These are phyloP conservation scores for Epizoanthus ramosus DNA, from an alignment of 92 coral and sea anemone species.

Conservation along the genomic window DNA sequence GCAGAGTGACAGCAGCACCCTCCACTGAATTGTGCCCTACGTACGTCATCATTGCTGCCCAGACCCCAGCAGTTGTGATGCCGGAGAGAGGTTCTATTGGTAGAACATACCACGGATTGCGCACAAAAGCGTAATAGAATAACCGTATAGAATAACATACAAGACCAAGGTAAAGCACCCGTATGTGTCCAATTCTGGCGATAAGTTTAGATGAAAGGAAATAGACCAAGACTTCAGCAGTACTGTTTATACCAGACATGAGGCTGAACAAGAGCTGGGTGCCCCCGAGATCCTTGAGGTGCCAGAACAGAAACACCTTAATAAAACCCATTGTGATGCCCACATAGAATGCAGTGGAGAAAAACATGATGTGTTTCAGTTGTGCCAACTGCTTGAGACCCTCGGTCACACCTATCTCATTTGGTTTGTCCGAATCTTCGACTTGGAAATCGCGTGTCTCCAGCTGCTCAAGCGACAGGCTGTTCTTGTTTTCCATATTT, in stretches of 20 bases:
- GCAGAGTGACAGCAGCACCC: slow-evolving; percentile 81
- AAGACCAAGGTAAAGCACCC: slow-evolving; percentile 83
- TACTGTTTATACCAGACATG: slow-evolving; percentile 86
- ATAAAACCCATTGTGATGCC: slow-evolving; percentile 98
- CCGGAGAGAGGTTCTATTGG: slow-evolving; percentile 82
- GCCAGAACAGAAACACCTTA: slow-evolving; percentile 93
- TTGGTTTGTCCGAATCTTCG: background rate
- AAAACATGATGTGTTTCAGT: slow-evolving; percentile 77
- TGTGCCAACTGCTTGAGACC: slow-evolving; percentile 72
- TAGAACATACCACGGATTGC: slow-evolving; percentile 81
- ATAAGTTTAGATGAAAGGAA: slow-evolving; percentile 81
- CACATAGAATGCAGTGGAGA: slow-evolving; percentile 89
- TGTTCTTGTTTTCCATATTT: slow-evolving; percentile 12
- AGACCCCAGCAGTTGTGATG: slow-evolving; percentile 86
- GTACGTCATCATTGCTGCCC: slow-evolving; percentile 93
- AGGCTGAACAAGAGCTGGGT: slow-evolving; percentile 83
- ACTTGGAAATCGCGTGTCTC: background rate
- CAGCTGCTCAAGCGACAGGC: background rate
- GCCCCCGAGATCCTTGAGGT: slow-evolving; percentile 86
- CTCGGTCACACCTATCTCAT: slow-evolving; percentile 48
- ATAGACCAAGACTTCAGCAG: slow-evolving; percentile 86
- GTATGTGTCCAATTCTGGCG: slow-evolving; percentile 66
- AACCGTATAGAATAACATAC: slow-evolving; percentile 72
- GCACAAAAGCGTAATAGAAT: slow-evolving; percentile 73
- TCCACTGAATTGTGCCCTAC: slow-evolving; percentile 81